phyloP scores from a whole-genome alignment of 2,888 invertebrate genomes.

The Tiliacea citrago region DNA sequence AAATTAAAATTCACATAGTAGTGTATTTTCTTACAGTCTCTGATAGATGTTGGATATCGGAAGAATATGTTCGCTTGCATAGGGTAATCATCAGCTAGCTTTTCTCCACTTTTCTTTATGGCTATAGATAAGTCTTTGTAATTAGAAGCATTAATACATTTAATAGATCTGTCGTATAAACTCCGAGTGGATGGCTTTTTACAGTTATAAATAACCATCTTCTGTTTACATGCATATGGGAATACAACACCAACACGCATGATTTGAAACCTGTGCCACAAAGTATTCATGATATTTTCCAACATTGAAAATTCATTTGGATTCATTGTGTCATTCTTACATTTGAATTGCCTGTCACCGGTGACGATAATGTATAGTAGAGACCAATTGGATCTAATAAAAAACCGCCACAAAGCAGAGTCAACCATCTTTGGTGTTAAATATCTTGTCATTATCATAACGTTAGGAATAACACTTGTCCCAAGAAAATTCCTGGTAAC shows the following conservation, averaged over 20 bases:
- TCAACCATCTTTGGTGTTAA: conserved; percentile 59
- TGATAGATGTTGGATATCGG: conserved; percentile 77
- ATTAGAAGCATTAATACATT: conserved; percentile 58
- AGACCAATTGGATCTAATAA: conserved; percentile 66
- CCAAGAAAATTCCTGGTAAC: conserved; percentile 4
- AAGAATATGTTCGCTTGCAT: conserved; percentile 72
- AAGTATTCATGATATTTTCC: conserved; percentile 70
- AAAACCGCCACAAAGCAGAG: conserved; percentile 38
- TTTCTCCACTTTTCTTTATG: conserved; percentile 50
- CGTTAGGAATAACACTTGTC: conserved; percentile 54
- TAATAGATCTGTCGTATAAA: conserved; percentile 74
- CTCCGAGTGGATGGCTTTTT: conserved; percentile 58
- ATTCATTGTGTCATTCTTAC: conserved; percentile 67
- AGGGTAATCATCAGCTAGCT: conserved; percentile 72
- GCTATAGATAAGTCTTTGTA: conserved; percentile 39
- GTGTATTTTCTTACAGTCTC: conserved; percentile 67
- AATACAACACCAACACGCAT: conserved; percentile 68
- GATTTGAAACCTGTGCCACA: conserved; percentile 73
- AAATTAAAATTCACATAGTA: conserved; percentile 65
- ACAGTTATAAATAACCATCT: conserved; percentile 67
- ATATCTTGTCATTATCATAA: conserved; percentile 63
- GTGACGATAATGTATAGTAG: conserved; percentile 70
- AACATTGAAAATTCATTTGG: conserved; percentile 52
- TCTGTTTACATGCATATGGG: conserved; percentile 72
- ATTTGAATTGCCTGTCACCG: conserved; percentile 61